Evolutionary conservation across 2,797 vertebrate species (phyloP).

Genomic region (Agapornis canus): DNA sequence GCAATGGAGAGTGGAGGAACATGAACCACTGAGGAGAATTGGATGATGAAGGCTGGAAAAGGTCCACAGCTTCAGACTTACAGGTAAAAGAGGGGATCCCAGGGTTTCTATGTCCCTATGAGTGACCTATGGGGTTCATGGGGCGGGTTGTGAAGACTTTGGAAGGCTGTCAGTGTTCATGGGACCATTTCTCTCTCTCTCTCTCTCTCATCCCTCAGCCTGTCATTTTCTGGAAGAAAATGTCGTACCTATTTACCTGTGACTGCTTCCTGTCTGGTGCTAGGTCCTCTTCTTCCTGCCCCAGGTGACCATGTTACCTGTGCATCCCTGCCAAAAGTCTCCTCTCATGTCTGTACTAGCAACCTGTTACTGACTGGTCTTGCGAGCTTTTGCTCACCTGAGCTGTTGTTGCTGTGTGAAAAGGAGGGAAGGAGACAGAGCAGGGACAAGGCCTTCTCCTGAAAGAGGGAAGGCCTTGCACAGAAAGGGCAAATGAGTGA

Average conservation of each 20-base stretch:
- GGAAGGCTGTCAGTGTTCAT: not conserved
- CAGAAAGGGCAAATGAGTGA: not conserved
- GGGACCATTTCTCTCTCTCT: not conserved
- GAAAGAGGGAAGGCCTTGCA: not conserved
- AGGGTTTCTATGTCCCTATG: not conserved
- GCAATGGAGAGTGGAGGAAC: not conserved
- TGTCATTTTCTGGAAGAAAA: not conserved
- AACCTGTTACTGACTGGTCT: not conserved
- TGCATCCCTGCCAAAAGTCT: not conserved
- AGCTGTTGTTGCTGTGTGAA: not conserved
- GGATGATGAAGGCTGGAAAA: not conserved
- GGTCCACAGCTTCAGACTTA: not conserved
- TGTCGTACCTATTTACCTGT: not conserved
- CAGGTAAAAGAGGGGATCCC: not conserved
- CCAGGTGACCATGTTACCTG: not conserved
- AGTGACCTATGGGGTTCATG: rapidly evolving
- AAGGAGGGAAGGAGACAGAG: not conserved
- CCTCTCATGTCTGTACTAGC: not conserved
- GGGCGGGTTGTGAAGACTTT: not conserved
- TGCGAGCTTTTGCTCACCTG: not conserved
- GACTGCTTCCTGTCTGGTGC: not conserved
- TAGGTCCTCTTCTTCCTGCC: not conserved
- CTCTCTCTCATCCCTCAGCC: not conserved
- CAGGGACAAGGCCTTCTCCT: not conserved
- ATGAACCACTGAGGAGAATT: not conserved